Evolutionary conservation across 2,113 vertebrate genomes (phyloP), one percentile per base, ranked within the genome.

Genomic region (Sisor rabdophorus): DNA sequence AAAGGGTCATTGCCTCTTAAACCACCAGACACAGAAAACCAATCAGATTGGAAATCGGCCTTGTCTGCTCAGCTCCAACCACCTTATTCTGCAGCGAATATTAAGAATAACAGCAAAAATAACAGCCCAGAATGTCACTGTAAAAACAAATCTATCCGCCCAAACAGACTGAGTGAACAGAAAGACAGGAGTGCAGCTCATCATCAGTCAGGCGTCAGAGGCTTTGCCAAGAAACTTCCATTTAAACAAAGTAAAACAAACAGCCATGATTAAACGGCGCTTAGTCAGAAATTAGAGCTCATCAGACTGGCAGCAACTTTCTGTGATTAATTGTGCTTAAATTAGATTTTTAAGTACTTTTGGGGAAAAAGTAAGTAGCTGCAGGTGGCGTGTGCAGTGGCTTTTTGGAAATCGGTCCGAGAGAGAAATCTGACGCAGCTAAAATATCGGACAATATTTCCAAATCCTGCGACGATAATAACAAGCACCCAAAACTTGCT

Each of bases 1-100:
- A 79, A 28, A 80, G 84, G 89, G 85, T 87, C 87, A 85, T 10
- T 20, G 78, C 79, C 84, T 82, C 71, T 74, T 85, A 81, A 88
- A 84, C 85, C 81, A 85, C 76, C 24, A 9, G 77, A 71, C 56
- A 75, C 79, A 77, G 47, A 55, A 73, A 87, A 80, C 83, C 86
- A 83, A 84, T 89, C 78, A 82, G 87, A 84, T 86, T 77, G 75
- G 64, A 36, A 54, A 54, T 56, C 32, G 17, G 40, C 36, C 60
- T 48, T n/a, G 17, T 50, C 24, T 32, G 50, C 60, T 19, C 1
- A 10, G 74, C 6, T 11, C 9, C 52, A 50, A 13, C 11, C 30
- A 48, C 56, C 64, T 75, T 24, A 11, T 11, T 12, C 44, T 54
- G 63, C 71, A 60, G 40, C 10, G 4, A 0, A 3, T 16, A 13